A percentile compares a stretch with the other conserved stretches of the same genome.
Conservation (phyloP, 2,113 vertebrate genomes). For the Mixornis gularis region DNA sequence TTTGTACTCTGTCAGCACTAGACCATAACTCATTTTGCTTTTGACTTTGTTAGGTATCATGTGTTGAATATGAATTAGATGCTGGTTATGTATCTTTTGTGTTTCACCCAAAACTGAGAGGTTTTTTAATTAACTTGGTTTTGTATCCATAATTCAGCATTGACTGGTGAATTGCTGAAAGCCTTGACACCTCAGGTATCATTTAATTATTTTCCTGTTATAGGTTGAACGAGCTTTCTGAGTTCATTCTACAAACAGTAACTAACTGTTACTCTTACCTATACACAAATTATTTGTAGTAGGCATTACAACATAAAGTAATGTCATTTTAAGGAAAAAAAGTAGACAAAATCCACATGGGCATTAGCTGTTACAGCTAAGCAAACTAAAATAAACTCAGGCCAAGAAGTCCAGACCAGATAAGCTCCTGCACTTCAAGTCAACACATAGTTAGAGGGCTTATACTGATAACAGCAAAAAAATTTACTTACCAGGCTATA, state of each 20-base stretch:
- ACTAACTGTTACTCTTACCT: not conserved
- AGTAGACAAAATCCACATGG: not conserved
- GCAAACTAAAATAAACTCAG: not conserved
- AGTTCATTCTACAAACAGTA: not conserved
- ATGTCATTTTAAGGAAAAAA: not conserved
- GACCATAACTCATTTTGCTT: not conserved
- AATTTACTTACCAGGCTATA: not conserved
- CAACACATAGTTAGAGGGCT: not conserved
- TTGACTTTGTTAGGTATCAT: not conserved
- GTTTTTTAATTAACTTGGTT: not conserved
- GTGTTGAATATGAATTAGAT: not conserved
- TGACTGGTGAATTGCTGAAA: not conserved
- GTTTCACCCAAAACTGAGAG: not conserved
- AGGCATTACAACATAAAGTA: not conserved
- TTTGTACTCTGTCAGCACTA: not conserved
- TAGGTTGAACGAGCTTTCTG: not conserved
- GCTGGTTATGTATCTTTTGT: not conserved
- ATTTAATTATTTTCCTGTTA: not conserved
- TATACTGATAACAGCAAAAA: not conserved
- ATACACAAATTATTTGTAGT: not conserved
- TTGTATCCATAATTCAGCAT: not conserved
- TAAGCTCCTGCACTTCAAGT: not conserved
- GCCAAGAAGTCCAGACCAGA: not conserved
- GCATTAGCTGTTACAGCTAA: not conserved
- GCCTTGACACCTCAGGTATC: not conserved